Conservation (phyloP, 2,888 invertebrate species). For the Drosophila stalkeri region DNA sequence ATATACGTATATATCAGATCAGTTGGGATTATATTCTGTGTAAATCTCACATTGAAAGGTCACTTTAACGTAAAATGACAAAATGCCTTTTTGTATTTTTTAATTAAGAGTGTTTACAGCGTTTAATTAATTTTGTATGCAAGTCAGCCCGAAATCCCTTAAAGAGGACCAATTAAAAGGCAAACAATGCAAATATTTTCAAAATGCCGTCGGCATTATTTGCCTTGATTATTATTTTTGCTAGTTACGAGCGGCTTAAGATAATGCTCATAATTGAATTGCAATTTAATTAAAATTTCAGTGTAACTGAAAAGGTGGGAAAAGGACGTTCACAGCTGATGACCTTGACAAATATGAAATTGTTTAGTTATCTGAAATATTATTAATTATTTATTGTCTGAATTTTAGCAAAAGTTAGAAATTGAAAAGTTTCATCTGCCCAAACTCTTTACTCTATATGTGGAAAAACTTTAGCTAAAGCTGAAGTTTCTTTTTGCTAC, state of each 20-base stretch:
- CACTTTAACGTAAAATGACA: conserved; percentile 13
- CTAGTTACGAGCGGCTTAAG: conserved; percentile 12
- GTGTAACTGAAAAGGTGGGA: background rate
- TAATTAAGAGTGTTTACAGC: conserved; percentile 37
- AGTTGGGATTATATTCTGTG: conserved; percentile 4
- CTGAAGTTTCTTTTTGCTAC: background rate
- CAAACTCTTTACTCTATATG: background rate
- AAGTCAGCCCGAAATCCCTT: conserved; percentile 35
- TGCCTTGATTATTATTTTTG: conserved; percentile 43
- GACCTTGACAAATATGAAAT: background rate
- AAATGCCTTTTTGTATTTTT: conserved; percentile 17
- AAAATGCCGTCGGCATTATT: conserved; percentile 30
- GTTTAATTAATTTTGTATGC: conserved; percentile 48
- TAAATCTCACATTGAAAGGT: conserved; percentile 12
- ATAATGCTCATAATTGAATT: conserved; percentile 35
- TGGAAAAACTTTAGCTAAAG: background rate
- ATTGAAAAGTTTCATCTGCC: background rate
- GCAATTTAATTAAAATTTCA: conserved; percentile 40
- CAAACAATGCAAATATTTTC: conserved; percentile 41
- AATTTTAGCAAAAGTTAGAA: background rate
- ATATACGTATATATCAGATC: no score
- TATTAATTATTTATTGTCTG: background rate
- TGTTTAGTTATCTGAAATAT: background rate
- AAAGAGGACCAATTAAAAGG: conserved; percentile 65
- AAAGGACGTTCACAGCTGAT: background rate